These are phyloP conservation scores for Muscicapa comitata DNA, from an alignment of 2,797 vertebrate species.

Conservation along the genomic window DNA sequence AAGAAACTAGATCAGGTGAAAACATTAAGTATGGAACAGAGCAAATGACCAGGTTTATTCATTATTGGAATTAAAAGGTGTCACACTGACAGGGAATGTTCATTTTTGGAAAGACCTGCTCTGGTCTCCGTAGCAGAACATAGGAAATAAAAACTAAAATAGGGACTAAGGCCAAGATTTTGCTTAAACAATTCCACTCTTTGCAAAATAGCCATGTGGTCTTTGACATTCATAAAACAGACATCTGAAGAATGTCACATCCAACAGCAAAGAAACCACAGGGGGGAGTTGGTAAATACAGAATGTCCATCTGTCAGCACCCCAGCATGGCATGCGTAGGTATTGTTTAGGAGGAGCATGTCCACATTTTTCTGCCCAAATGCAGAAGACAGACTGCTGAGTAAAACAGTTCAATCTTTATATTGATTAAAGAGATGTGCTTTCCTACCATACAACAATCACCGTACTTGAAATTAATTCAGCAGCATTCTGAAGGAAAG, in stretches of 20 bases:
- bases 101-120: conserved; percentile 60
- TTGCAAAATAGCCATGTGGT: conserved; percentile 60
- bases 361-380: conserved; percentile 61
- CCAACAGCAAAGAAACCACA: conserved; percentile 63
- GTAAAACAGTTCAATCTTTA: conserved; percentile 61
- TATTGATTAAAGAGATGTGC: conserved; percentile 38
- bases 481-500: conserved; percentile 1
- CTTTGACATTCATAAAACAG: conserved; percentile 73
- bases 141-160: conserved; percentile 59
- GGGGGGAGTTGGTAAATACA: conserved; percentile 48
- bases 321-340: conserved; percentile 49
- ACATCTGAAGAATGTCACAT: conserved; percentile 65
- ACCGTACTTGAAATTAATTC: conserved; percentile 64
- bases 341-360: conserved; percentile 55
- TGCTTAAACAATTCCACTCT: conserved; percentile 59
- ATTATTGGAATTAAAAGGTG: conserved; percentile 69
- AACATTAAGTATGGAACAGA: conserved; percentile 54
- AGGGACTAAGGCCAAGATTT: conserved; percentile 50
- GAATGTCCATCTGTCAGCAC: conserved; percentile 56
- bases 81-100: conserved; percentile 54
- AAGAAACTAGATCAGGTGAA: conserved; percentile 70
- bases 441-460: conserved; percentile 31
- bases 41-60: conserved; percentile 55
- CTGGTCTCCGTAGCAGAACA: conserved; percentile 24
- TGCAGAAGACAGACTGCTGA: conserved; percentile 52